A percentile compares a stretch with the other conserved stretches of the same genome.
Evolutionary conservation across 2,888 invertebrate species (phyloP).

Genomic region (Idaea straminata): DNA sequence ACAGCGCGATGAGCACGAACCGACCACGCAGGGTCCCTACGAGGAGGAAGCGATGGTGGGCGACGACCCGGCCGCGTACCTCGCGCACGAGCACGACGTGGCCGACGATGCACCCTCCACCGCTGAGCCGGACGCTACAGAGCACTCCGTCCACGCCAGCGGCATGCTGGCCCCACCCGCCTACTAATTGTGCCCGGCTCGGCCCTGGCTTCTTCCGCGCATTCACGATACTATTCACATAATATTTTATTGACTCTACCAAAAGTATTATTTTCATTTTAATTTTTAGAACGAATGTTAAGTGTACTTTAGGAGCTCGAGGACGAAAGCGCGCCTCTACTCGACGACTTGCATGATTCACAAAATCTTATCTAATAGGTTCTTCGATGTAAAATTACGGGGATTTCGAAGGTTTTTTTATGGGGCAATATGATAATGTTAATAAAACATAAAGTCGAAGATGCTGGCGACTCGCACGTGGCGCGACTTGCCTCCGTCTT

Average conservation of each 20-base stretch:
- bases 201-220: slow-evolving; percentile 37
- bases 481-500: slow-evolving; percentile 78
- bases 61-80: slow-evolving; percentile 77
- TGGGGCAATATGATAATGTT: slow-evolving; percentile 56
- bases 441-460: slow-evolving; percentile 52
- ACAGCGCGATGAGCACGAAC: slow-evolving; percentile 57
- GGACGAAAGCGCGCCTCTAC: slow-evolving; percentile 46
- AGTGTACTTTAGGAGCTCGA: slow-evolving; percentile 51
- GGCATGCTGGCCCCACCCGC: slow-evolving; percentile 78
- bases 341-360: slow-evolving; percentile 52
- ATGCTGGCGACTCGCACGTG: slow-evolving; percentile 72
- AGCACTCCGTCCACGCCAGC: slow-evolving; percentile 77
- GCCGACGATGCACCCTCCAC: slow-evolving; percentile 78
- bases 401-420: slow-evolving; percentile 56
- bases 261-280: slow-evolving; percentile 73
- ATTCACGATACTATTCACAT: slow-evolving; percentile 43
- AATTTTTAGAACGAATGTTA: slow-evolving; percentile 43
- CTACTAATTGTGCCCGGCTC: slow-evolving; percentile 64
- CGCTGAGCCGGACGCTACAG: slow-evolving; percentile 81
- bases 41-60: slow-evolving; percentile 80
- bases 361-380: slow-evolving; percentile 43
- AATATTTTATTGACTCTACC: slow-evolving; percentile 64
- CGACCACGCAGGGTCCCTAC: slow-evolving; percentile 82
- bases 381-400: slow-evolving; percentile 52
- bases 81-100: slow-evolving; percentile 66